Conservation (phyloP, 2,888 invertebrate species). For the Dione juno region DNA sequence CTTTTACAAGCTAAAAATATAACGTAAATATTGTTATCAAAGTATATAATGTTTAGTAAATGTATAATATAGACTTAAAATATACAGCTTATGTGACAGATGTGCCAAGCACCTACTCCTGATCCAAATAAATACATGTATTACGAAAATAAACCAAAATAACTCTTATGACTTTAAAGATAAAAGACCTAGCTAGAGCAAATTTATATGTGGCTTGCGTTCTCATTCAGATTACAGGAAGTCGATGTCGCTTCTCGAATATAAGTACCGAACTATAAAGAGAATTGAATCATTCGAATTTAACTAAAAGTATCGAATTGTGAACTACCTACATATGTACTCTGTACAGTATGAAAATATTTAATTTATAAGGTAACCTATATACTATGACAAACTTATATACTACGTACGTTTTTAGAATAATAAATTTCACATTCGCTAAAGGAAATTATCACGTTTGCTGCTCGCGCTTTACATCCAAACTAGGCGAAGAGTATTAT, state of each 20-base stretch:
- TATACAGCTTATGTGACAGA: conserved; percentile 45
- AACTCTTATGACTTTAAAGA: conserved; percentile 16
- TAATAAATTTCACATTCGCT: no score
- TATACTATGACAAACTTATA: no score
- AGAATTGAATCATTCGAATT: conserved; percentile 32
- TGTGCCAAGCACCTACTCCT: conserved; percentile 45
- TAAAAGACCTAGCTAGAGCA: conserved; percentile 23
- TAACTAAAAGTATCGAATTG: conserved; percentile 8
- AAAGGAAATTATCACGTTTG: no score
- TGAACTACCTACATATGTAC: no score
- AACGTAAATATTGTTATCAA: no score
- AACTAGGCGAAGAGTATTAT: no score
- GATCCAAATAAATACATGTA: conserved; percentile 9
- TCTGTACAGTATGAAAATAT: no score
- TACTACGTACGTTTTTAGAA: no score
- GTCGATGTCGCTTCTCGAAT: conserved; percentile 48
- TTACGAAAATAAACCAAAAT: conserved; percentile 21
- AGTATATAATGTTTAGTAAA: no score
- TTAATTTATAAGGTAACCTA: no score
- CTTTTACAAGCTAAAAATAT: no score
- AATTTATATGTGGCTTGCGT: neutral
- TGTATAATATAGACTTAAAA: conserved; percentile 35
- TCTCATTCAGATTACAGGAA: conserved; percentile 48
- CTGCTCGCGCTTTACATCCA: no score
- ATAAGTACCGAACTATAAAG: conserved; percentile 34